A percentile compares a stretch with the other conserved stretches of the same genome.
Conservation (phyloP, 2,797 vertebrate species). For the Halcyon chelicuti region DNA sequence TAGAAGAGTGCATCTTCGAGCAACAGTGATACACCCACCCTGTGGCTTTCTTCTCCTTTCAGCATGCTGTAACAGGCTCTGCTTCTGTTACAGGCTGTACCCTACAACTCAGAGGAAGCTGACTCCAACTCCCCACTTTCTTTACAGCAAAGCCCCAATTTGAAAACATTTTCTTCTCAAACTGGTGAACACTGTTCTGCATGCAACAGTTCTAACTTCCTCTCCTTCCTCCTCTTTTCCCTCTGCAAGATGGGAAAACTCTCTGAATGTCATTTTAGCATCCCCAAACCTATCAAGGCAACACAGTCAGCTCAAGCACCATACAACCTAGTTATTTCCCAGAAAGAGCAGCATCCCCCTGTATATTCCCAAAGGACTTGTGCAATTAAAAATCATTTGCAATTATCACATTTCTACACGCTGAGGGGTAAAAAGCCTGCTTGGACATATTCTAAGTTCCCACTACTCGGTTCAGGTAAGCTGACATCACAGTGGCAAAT, state of each 20-base stretch:
- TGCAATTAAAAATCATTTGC: not conserved
- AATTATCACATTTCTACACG: not conserved
- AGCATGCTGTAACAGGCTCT: not conserved
- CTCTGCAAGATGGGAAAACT: not conserved
- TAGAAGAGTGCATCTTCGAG: not conserved
- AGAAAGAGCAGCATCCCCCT: fast-evolving
- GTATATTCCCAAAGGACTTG: not conserved
- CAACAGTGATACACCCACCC: not conserved
- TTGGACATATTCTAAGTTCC: not conserved
- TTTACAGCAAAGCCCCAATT: not conserved
- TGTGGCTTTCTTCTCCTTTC: not conserved
- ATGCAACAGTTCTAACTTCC: not conserved
- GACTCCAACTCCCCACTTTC: not conserved
- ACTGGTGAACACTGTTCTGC: not conserved
- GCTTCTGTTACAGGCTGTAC: not conserved
- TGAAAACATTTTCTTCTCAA: not conserved
- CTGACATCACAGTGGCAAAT: not conserved
- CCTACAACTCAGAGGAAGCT: not conserved
- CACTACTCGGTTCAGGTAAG: not conserved
- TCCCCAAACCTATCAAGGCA: not conserved
- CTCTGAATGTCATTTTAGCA: not conserved
- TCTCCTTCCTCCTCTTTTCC: not conserved
- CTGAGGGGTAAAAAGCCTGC: fast-evolving
- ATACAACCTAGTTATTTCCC: not conserved
- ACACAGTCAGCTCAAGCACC: not conserved